Percentiles rank a stretch among this genome's conserved stretches.
phyloP scores from a whole-genome alignment of 1,140 invertebrate species.

The Drosophila tropicalis region DNA sequence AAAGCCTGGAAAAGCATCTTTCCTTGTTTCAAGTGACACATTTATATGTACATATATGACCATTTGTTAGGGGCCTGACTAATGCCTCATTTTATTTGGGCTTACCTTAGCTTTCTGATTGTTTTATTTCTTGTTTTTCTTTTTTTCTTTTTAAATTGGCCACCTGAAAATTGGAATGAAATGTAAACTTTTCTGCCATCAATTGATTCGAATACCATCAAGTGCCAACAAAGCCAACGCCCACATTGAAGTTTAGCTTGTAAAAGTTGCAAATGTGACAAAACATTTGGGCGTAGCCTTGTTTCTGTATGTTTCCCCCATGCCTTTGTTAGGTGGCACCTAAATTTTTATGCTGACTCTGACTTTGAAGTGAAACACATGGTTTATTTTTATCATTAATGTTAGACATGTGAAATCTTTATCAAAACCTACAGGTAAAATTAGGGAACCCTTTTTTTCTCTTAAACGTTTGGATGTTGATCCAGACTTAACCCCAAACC shows the following conservation, averaged over 20 bases:
- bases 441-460: too few relatives aligned
- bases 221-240: constrained; percentile 26
- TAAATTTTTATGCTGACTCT: too few relatives aligned
- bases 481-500: too few relatives aligned
- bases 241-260: constrained; percentile 54
- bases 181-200: constrained; percentile 38
- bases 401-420: too few relatives aligned
- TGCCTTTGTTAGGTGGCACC: neutral
- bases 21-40: constrained; percentile 21
- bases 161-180: constrained; percentile 3
- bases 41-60: constrained; percentile 13
- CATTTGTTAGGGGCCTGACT: constrained; percentile 53
- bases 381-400: too few relatives aligned
- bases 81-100: constrained; percentile 48
- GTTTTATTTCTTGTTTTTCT: constrained; percentile 10
- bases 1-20: constrained; percentile 20
- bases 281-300: neutral
- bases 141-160: constrained; percentile 61
- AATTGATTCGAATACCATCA: constrained; percentile 45
- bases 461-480: too few relatives aligned
- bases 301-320: too few relatives aligned
- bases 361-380: neutral
- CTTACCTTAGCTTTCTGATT: constrained; percentile 15
- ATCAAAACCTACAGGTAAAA: too few relatives aligned
- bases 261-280: constrained; percentile 23